These are phyloP conservation scores for Centroberyx gerrardi DNA, from an alignment of 2,797 vertebrate species.

Conservation along the genomic window DNA sequence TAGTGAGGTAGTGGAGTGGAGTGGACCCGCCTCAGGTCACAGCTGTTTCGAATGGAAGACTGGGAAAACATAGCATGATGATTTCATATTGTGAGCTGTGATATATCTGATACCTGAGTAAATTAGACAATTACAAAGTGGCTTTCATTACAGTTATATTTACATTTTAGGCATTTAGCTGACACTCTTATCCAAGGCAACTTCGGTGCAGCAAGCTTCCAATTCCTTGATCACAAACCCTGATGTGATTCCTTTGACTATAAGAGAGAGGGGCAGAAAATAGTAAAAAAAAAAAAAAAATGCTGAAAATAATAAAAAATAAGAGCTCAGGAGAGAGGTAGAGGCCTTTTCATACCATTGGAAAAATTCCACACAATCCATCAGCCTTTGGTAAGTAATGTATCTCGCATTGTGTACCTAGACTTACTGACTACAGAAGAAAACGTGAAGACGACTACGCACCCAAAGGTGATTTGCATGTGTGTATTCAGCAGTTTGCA, in stretches of 20 bases:
- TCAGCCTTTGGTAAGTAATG: constrained; percentile 2
- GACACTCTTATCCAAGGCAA: neutral
- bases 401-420: constrained; percentile 16
- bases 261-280: neutral
- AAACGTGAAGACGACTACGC: neutral
- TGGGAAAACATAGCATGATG: neutral
- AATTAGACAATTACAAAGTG: too few species aligned
- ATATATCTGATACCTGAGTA: constrained; percentile 11
- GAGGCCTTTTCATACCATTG: neutral
- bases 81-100: constrained; percentile 9
- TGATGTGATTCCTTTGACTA: neutral
- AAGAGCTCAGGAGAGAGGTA: too few species aligned
- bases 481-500: neutral
- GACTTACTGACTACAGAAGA: neutral
- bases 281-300: neutral
- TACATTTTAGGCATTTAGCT: neutral
- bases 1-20: neutral
- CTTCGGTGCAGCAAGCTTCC: neutral
- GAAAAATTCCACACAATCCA: neutral
- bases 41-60: constrained; percentile 43
- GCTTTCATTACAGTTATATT: neutral
- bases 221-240: constrained; percentile 5
- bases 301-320: neutral
- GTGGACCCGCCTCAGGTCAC: constrained; percentile 20
- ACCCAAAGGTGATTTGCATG: constrained; percentile 5